Conservation (phyloP, 2,888 invertebrate genomes). For the Rugalucina vietnamica region DNA sequence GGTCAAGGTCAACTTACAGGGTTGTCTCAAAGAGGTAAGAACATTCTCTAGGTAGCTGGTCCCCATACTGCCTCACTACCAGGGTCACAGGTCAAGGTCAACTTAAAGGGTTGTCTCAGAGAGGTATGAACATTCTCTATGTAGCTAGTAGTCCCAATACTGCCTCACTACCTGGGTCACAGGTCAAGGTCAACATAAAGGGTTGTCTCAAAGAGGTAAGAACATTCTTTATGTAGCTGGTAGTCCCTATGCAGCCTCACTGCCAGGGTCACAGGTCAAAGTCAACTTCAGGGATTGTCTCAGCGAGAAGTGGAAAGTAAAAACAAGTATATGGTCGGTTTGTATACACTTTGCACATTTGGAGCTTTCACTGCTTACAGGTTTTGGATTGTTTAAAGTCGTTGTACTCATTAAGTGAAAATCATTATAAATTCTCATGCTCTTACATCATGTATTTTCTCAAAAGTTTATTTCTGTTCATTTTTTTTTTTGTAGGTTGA, state of each 20-base stretch:
- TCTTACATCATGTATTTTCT: too few relatives aligned
- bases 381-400: too few relatives aligned
- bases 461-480: too few relatives aligned
- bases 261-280: background rate
- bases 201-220: background rate
- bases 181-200: too few relatives aligned
- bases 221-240: background rate
- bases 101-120: constrained; percentile 96
- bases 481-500: constrained; percentile 91
- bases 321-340: too few relatives aligned
- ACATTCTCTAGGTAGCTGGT: constrained; percentile 23
- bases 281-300: background rate
- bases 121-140: constrained; percentile 87
- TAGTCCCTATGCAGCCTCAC: background rate
- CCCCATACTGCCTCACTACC: constrained; percentile 91
- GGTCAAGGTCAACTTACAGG: background rate
- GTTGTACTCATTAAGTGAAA: too few relatives aligned
- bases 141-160: background rate
- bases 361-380: too few relatives aligned
- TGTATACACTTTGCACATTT: too few relatives aligned
- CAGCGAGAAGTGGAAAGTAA: too few relatives aligned
- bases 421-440: too few relatives aligned
- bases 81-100: constrained; percentile 89
- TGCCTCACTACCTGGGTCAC: background rate
- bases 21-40: background rate